Evolutionary conservation across 2,113 vertebrate genomes (phyloP), one percentile per base, ranked within the genome.

Genomic region (Cyanoderma ruficeps): DNA sequence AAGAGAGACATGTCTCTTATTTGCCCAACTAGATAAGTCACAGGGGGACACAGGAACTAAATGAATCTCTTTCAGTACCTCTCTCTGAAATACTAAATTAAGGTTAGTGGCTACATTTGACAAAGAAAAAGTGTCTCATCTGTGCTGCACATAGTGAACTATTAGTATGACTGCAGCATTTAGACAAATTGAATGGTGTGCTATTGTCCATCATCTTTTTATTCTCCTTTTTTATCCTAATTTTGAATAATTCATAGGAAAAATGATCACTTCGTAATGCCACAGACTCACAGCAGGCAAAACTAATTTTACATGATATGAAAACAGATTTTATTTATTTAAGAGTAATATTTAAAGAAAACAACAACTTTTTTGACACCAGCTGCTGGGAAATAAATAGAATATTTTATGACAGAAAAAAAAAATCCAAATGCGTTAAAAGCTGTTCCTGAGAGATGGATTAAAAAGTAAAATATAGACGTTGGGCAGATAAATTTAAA

Each of bases 241-340:
- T 94, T 97, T 97, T 98, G 98, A 98, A 98, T 98, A 98, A 98
- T 98, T 98, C 97, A 98, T 98, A 91, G 95, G 89, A 93, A 98
- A 98, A 98, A 98, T 97, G 98, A 98, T 98, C 97, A 97, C 97
- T 98, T 98, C 81, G 92, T 98, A 98, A 97, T 98, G 96, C 97
- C 96, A 98, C 97, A 97, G 98, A 98, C 95, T 98, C 98, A 94
- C 98, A 98, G 98, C 98, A 98, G 98, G 98, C 97, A 98, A 98
- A 98, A 98, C 96, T 98, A 98, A 98, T 98, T 98, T 98, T 98
- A 96, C 95, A 98, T 97, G 94, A 97, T 98, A 98, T 95, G 97
- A 98, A 98, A 98, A 98, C 98, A 98, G 97, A 98, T 98, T 98
- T 98, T 98, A 98, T 98, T 98, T 98, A 98, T 98, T 98, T 98